phyloP scores from a whole-genome alignment of 1,140 invertebrate species.

The Eupeodes corollae region DNA sequence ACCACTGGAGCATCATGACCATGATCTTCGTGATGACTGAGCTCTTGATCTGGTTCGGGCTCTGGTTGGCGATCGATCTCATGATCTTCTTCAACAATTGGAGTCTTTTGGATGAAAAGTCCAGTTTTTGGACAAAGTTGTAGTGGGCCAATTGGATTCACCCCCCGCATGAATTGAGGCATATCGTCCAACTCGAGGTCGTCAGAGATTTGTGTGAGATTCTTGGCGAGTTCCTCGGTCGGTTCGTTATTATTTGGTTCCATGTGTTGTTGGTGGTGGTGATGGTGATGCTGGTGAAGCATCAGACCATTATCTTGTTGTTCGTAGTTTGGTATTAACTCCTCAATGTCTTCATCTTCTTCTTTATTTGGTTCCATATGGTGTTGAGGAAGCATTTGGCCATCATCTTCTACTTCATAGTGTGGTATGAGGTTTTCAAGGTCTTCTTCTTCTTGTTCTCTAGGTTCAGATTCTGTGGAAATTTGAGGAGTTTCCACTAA shows the following conservation, averaged over 20 bases:
- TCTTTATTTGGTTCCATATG: background rate
- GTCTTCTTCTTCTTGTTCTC: background rate
- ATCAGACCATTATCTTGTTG: background rate
- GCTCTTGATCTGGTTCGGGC: too few relatives aligned
- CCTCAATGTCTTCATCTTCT: background rate
- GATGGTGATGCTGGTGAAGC: background rate
- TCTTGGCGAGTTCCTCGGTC: background rate
- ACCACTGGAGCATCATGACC: background rate
- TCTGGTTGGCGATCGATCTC: background rate
- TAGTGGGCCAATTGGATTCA: slow-evolving; percentile 4
- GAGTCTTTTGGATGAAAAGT: slow-evolving; percentile 19
- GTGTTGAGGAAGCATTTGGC: background rate
- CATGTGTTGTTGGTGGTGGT: background rate
- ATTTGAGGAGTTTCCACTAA: too few relatives aligned
- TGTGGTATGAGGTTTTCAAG: background rate
- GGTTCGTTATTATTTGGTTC: background rate
- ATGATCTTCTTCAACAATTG: slow-evolving; percentile 1
- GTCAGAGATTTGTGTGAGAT: background rate
- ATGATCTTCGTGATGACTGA: background rate
- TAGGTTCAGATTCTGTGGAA: too few relatives aligned
- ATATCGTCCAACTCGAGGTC: background rate
- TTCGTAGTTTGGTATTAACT: background rate
- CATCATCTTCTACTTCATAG: background rate
- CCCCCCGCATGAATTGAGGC: background rate
- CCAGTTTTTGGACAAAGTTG: slow-evolving; percentile 32